These are phyloP conservation scores for Lycophotia porphyrea DNA, from an alignment of 2,888 invertebrate species.

Conservation along the genomic window DNA sequence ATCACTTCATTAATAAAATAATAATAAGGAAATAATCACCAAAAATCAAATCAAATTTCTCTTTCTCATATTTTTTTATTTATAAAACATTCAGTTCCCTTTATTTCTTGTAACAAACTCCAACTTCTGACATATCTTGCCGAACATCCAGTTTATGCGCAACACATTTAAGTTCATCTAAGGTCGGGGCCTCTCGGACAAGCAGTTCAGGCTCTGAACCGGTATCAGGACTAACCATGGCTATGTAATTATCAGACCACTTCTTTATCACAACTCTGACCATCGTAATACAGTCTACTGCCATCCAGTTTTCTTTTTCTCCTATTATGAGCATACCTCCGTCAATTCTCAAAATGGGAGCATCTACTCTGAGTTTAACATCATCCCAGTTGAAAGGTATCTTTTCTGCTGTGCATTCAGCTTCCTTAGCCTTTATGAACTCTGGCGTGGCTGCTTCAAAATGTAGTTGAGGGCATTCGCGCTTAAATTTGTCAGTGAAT, in stretches of 20 bases:
- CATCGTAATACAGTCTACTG: constrained; percentile 24
- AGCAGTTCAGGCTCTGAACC: constrained; percentile 28
- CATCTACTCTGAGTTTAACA: constrained; percentile 36
- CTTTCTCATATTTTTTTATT: not conserved
- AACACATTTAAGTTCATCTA: constrained; percentile 49
- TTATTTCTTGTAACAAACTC: constrained; percentile 19
- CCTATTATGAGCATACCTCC: constrained; percentile 28
- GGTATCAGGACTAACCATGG: constrained; percentile 30
- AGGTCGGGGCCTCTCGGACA: constrained; percentile 2
- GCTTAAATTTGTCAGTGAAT: not conserved
- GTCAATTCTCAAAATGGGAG: constrained; percentile 10
- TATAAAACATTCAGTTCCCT: not conserved
- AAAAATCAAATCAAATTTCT: not conserved
- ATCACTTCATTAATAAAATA: not conserved
- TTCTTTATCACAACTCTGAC: constrained; percentile 25
- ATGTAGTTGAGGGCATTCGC: constrained; percentile 33
- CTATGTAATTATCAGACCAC: constrained; percentile 31
- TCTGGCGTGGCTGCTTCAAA: constrained; percentile 18
- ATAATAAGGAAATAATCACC: not conserved
- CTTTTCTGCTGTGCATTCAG: constrained; percentile 28
- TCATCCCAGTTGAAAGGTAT: constrained; percentile 55
- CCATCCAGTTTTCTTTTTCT: constrained; percentile 44
- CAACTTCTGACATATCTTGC: constrained; percentile 30
- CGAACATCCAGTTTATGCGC: constrained; percentile 48
- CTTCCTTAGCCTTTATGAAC: constrained; percentile 14